Percentiles rank a stretch among this genome's conserved stretches.
Conservation (phyloP, 2,113 vertebrate genomes). For the Scalopus aquaticus region DNA sequence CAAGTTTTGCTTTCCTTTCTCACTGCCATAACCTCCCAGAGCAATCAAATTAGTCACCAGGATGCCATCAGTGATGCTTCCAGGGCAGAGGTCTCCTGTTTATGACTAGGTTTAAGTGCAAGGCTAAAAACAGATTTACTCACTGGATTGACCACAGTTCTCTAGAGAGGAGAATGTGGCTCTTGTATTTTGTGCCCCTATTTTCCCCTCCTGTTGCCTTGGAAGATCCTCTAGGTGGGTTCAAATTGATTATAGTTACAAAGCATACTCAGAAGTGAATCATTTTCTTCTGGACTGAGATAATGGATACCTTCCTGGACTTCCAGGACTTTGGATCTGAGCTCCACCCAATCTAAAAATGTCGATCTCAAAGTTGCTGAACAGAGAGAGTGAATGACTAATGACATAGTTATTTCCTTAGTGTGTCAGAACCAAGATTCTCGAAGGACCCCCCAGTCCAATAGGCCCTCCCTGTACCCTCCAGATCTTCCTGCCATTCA, state of each 20-base stretch:
- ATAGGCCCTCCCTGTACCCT: neutral
- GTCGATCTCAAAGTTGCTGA: neutral
- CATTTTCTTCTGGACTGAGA: neutral
- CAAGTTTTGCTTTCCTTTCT: neutral
- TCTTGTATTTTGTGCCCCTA: neutral
- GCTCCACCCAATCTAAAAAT: neutral
- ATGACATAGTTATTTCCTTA: neutral
- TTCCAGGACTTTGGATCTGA: conserved; percentile 53
- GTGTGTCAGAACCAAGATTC: neutral
- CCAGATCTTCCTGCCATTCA: neutral
- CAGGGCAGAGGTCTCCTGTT: neutral
- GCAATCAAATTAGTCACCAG: conserved; percentile 24
- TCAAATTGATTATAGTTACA: neutral
- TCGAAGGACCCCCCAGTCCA: neutral
- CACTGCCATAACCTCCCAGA: neutral
- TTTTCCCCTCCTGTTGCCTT: neutral
- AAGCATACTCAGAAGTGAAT: neutral
- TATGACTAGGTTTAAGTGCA: neutral
- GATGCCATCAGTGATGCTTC: neutral
- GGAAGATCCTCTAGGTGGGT: neutral
- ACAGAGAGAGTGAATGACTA: neutral
- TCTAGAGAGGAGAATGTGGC: neutral
- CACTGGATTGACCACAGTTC: neutral
- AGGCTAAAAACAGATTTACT: neutral
- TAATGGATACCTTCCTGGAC: neutral